A percentile compares a stretch with the other conserved stretches of the same genome.
These are phyloP conservation scores for Spodoptera picta DNA, from an alignment of 2,888 invertebrate genomes.

Conservation along the genomic window DNA sequence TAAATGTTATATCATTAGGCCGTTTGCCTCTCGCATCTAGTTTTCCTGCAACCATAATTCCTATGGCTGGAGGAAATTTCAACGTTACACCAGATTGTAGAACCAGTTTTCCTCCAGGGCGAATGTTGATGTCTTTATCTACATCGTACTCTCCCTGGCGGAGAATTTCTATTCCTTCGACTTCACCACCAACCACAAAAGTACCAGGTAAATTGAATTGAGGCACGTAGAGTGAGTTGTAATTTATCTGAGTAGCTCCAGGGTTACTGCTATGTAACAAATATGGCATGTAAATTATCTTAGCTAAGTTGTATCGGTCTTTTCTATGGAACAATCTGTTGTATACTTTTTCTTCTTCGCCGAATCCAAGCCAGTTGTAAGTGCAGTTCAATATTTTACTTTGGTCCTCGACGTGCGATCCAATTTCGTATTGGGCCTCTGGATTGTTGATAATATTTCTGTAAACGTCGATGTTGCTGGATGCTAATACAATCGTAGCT, in stretches of 20 bases:
- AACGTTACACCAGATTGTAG: slow-evolving; percentile 96
- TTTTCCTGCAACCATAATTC: slow-evolving; percentile 98
- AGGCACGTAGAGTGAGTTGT: slow-evolving; percentile 93
- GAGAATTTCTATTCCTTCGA: slow-evolving; percentile 96
- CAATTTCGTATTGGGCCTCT: slow-evolving; percentile 97
- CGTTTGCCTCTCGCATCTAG: slow-evolving; percentile 94
- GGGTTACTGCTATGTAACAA: slow-evolving; percentile 96
- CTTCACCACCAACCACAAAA: slow-evolving; percentile 95
- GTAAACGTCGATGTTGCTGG: slow-evolving; percentile 95
- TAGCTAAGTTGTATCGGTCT: slow-evolving; percentile 98
- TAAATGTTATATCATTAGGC: slow-evolving; percentile 94
- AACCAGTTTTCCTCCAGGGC: slow-evolving; percentile 97
- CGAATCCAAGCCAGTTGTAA: slow-evolving; percentile 96
- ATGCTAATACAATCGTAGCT: slow-evolving; percentile 97
- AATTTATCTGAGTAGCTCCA: slow-evolving; percentile 94
- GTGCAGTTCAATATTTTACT: slow-evolving; percentile 97
- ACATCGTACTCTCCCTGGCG: slow-evolving; percentile 96
- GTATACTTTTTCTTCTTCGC: slow-evolving; percentile 92
- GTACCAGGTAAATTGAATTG: slow-evolving; percentile 92
- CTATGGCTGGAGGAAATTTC: slow-evolving; percentile 96
- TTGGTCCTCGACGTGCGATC: slow-evolving; percentile 98
- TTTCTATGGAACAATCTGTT: slow-evolving; percentile 94
- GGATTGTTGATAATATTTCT: slow-evolving; percentile 97
- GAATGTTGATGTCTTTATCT: slow-evolving; percentile 97
- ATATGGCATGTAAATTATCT: slow-evolving; percentile 96